Base-by-base conservation (phyloP, 2,113 vertebrate genomes). In the Dicaeum eximium region DNA sequence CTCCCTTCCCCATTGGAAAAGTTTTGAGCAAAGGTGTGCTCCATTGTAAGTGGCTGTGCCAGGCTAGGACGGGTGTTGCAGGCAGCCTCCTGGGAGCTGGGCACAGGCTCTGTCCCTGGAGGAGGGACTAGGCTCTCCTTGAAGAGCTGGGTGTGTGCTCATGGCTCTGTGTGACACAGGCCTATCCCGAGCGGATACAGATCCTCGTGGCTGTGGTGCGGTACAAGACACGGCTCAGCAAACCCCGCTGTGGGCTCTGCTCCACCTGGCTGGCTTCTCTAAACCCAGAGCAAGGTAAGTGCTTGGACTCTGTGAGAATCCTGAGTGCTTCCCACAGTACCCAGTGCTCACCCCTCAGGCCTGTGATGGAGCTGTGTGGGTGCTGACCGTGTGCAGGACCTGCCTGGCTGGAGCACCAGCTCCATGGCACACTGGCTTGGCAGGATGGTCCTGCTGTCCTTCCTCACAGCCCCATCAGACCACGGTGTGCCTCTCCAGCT, bases 241-340 rank as follows among this genome's bases (percentile, higher is more conserved):
- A 98, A 92, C 98, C 98, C 14, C 98, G 99, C 21, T 95, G 60
- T 33, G 99, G 99, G 40, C 98, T 99, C 92, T 99, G 99, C 89
- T 99, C 99, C 44, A 97, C 97, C 54, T 99, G 99, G 99, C 96
- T 99, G 67, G 98, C 99, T 6, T 99, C 99, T 35, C 97, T 99
- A 93, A 96, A 98, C 74, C 98, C 99, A 7, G 80, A 73, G 60
- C 96, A 97, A 96, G 98, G 99, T 99, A 85, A 94, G 31, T 33
- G 21, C 15, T 65, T 33, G 37, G 44, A 9, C 38, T 50, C 5
- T 15, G 15, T 37, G 30, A 35, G 37, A 13, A 5, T 35, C 11
- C 35, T 7, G 16, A 15, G 31, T 51, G 65, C 70, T 57, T 65
- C 30, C 57, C 27, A 4, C 12, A 51, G 47, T 70, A 54, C 33